phyloP scores from a whole-genome alignment of 2,888 invertebrate species.

The Eupithecia insigniata region DNA sequence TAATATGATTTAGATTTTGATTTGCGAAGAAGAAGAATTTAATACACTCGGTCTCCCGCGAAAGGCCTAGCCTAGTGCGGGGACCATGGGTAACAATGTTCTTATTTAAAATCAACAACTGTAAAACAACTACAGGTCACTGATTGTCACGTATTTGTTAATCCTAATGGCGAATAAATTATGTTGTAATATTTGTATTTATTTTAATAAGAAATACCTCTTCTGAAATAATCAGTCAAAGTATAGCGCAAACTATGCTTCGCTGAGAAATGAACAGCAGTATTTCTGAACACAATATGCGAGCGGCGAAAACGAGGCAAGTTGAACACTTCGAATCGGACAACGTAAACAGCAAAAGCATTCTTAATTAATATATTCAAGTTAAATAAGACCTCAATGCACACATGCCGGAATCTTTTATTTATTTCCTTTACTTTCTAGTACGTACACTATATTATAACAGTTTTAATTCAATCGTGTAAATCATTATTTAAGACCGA shows the following conservation, averaged over 20 bases:
- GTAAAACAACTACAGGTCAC: too few species aligned
- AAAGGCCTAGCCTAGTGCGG: too few species aligned
- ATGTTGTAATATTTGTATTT: too few species aligned
- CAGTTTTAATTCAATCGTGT: slow-evolving; percentile 6
- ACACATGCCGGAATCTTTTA: slow-evolving; percentile 9
- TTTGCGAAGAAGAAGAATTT: neutral
- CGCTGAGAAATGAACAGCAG: neutral
- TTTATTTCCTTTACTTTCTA: slow-evolving; percentile 6
- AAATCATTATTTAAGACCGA: slow-evolving; percentile 34
- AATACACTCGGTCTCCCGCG: too few species aligned
- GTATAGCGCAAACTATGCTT: neutral
- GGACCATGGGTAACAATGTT: too few species aligned
- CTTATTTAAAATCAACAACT: too few species aligned
- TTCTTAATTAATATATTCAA: neutral
- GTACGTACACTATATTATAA: neutral
- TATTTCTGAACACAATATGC: neutral
- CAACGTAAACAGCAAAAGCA: neutral
- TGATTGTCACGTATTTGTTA: too few species aligned
- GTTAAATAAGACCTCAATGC: neutral
- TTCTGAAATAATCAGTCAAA: neutral
- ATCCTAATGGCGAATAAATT: too few species aligned
- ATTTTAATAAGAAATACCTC: neutral
- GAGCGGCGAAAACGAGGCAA: neutral
- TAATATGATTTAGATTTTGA: neutral
- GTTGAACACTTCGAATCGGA: neutral